Evolutionary conservation across 2,888 invertebrate genomes (phyloP).

Genomic region (Spilarctia lutea): DNA sequence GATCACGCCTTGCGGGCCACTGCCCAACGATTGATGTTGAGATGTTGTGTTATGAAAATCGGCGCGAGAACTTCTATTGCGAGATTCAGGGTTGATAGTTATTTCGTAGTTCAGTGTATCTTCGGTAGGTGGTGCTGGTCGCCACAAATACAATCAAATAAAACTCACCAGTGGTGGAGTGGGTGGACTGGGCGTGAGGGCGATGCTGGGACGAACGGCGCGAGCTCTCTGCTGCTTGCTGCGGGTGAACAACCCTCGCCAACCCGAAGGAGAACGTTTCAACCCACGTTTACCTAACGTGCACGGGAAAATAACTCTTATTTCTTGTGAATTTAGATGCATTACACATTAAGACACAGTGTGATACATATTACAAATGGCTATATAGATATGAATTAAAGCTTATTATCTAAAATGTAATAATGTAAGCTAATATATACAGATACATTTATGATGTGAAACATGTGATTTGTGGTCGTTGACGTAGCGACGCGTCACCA

Average conservation of each 20-base stretch:
- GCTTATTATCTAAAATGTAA: neutral
- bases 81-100: too few species aligned
- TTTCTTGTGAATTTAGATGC: neutral
- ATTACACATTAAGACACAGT: neutral
- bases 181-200: conserved; percentile 39
- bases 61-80: too few species aligned
- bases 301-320: neutral
- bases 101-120: too few species aligned
- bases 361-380: neutral
- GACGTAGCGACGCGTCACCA: neutral
- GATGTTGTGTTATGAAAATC: too few species aligned
- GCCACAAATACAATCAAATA: too few species aligned
- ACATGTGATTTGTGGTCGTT: neutral
- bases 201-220: conserved; percentile 22
- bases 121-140: too few species aligned
- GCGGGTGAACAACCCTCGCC: conserved; percentile 93
- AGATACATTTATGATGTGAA: neutral
- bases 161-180: conserved; percentile 25
- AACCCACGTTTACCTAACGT: conserved; percentile 86
- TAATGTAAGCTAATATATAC: neutral
- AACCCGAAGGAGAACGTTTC: conserved; percentile 91
- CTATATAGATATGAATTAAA: neutral
- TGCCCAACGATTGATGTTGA: too few species aligned
- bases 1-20: too few species aligned
- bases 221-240: conserved; percentile 76